Percentiles rank a stretch among this genome's conserved stretches.
Evolutionary conservation across 2,888 invertebrate species (phyloP).

Genomic region (Callinectes sapidus): DNA sequence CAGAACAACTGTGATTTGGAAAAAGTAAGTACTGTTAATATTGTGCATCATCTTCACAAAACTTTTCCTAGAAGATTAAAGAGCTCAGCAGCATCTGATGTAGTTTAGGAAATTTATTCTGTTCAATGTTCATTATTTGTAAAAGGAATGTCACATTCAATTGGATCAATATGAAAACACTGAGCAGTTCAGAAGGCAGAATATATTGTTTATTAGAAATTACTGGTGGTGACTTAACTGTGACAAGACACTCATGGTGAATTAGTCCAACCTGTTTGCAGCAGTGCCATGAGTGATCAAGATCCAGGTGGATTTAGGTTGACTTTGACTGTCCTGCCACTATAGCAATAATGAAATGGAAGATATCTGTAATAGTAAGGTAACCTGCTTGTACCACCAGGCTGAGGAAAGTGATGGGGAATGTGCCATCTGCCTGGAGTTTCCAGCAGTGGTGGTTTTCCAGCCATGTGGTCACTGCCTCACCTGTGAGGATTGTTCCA

Average conservation of each 20-base stretch:
- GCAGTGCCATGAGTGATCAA: no score
- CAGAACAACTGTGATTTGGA: conserved; percentile 57
- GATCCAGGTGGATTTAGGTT: no score
- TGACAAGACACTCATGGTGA: no score
- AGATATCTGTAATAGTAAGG: neutral
- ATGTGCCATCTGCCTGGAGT: conserved; percentile 84
- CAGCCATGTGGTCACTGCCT: conserved; percentile 86
- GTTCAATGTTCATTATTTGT: neutral
- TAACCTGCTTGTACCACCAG: conserved; percentile 5
- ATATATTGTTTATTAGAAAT: no score
- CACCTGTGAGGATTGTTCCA: conserved; percentile 85
- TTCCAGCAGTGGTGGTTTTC: conserved; percentile 80
- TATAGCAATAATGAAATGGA: neutral
- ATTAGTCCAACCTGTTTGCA: no score
- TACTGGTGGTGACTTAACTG: no score
- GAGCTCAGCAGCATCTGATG: neutral
- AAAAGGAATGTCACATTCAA: neutral
- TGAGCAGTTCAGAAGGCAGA: no score
- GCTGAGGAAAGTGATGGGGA: conserved; percentile 74
- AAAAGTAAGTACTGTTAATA: conserved; percentile 40
- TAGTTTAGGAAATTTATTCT: neutral
- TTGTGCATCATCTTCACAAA: neutral
- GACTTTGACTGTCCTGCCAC: no score
- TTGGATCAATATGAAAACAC: neutral
- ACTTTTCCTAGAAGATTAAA: neutral